Evolutionary conservation across 2,888 invertebrate genomes (phyloP).

Genomic region (Gerosis bhagava): DNA sequence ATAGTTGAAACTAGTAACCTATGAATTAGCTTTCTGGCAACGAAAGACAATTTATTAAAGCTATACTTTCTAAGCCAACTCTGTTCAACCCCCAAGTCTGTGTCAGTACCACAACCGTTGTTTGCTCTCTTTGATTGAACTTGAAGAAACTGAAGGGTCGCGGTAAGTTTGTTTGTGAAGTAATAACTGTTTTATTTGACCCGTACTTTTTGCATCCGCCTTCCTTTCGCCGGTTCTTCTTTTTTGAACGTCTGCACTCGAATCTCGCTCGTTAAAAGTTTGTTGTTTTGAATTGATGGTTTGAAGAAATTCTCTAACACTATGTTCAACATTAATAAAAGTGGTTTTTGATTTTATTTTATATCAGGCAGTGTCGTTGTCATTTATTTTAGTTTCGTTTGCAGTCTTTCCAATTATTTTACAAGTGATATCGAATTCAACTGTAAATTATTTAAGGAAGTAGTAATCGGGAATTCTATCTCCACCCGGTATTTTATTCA

Average conservation of each 20-base stretch:
- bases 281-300: constrained; percentile 31
- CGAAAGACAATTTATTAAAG: no score
- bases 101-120: constrained; percentile 43
- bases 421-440: no score
- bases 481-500: no score
- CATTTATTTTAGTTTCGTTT: no score
- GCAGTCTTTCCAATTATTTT: no score
- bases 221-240: constrained; percentile 36
- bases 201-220: constrained; percentile 40
- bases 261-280: constrained; percentile 56
- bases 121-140: constrained; percentile 74
- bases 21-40: no score
- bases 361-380: no score
- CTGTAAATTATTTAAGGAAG: no score
- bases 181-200: constrained; percentile 56
- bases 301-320: constrained; percentile 11
- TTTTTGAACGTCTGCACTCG: constrained; percentile 45
- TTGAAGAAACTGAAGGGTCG: constrained; percentile 55
- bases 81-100: neutral
- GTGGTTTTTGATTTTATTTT: no score
- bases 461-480: no score
- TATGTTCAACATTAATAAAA: constrained; percentile 9
- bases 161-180: constrained; percentile 52
- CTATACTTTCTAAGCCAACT: no score
- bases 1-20: no score